Percentiles rank a stretch among this genome's conserved stretches.
These are phyloP conservation scores for Calephelis perditalis DNA, from an alignment of 2,888 invertebrate genomes.

Conservation along the genomic window DNA sequence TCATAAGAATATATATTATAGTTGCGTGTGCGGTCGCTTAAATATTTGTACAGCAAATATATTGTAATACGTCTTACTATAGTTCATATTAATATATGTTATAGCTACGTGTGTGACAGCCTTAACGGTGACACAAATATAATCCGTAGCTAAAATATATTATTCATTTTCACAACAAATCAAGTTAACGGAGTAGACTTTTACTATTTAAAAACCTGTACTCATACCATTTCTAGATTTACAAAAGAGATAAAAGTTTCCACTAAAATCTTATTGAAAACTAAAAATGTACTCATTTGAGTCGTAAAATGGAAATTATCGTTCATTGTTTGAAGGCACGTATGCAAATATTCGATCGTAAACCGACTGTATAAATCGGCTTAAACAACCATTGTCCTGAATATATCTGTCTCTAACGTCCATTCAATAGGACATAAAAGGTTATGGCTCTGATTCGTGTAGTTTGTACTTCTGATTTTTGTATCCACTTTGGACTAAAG, in stretches of 20 bases:
- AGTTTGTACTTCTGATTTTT: constrained; percentile 9
- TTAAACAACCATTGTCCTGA: constrained; percentile 13
- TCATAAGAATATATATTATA: too few species aligned
- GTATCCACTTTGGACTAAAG: background rate
- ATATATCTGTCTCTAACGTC: constrained; percentile 10
- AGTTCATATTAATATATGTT: too few species aligned
- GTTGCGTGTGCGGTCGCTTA: too few species aligned
- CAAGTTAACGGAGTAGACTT: too few species aligned
- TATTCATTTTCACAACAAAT: too few species aligned
- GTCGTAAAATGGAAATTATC: constrained; percentile 9
- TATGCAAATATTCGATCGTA: constrained; percentile 23
- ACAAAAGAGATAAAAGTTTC: background rate
- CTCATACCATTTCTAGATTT: too few species aligned
- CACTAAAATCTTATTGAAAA: background rate
- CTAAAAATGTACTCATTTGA: background rate
- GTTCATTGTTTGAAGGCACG: constrained; percentile 23
- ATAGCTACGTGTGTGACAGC: too few species aligned
- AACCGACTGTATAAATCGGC: constrained; percentile 22
- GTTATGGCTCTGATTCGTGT: constrained; percentile 12
- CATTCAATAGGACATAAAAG: constrained; percentile 7
- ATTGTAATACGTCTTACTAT: too few species aligned
- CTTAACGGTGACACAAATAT: too few species aligned
- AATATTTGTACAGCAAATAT: too few species aligned
- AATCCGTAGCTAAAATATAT: too few species aligned
- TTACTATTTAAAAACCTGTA: too few species aligned